These are phyloP conservation scores for Drosophila lowei DNA, from an alignment of 1,140 invertebrate genomes.

Conservation along the genomic window DNA sequence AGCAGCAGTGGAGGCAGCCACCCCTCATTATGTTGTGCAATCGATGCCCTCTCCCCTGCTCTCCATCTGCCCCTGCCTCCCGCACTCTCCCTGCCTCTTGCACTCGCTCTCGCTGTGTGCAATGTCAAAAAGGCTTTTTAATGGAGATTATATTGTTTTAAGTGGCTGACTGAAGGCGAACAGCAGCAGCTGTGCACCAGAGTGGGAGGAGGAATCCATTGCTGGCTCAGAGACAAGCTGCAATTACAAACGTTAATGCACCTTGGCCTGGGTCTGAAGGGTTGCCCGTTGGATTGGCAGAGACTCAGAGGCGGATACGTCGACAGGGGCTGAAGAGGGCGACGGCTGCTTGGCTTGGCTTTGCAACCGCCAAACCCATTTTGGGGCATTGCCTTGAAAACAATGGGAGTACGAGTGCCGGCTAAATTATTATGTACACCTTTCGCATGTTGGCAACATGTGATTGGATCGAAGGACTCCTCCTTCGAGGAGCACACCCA, in stretches of 20 bases:
- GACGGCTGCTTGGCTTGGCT: conserved; percentile 57
- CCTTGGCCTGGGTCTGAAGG: conserved; percentile 31
- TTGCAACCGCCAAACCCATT: conserved; percentile 74
- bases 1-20: background rate
- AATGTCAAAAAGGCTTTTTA: conserved; percentile 81
- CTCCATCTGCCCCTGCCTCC: conserved; percentile 10
- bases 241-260: conserved; percentile 80
- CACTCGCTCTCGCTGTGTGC: conserved; percentile 37
- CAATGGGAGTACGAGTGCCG: conserved; percentile 33
- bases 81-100: conserved; percentile 1
- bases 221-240: conserved; percentile 65
- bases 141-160: conserved; percentile 82
- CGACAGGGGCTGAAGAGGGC: conserved; percentile 1
- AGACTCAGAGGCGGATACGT: background rate
- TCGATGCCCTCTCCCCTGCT: conserved; percentile 25
- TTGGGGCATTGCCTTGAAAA: conserved; percentile 54
- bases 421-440: conserved; percentile 77
- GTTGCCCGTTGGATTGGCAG: background rate
- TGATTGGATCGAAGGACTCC: conserved; percentile 63
- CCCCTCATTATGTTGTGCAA: conserved; percentile 57
- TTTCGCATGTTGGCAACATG: conserved; percentile 78
- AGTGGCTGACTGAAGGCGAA: conserved; percentile 58
- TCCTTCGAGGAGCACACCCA: background rate
- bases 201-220: conserved; percentile 14
- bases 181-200: background rate